These are phyloP conservation scores for cat (Felis catus) DNA, from an alignment of 2,113 vertebrate genomes.

Conservation along the genomic window DNA sequence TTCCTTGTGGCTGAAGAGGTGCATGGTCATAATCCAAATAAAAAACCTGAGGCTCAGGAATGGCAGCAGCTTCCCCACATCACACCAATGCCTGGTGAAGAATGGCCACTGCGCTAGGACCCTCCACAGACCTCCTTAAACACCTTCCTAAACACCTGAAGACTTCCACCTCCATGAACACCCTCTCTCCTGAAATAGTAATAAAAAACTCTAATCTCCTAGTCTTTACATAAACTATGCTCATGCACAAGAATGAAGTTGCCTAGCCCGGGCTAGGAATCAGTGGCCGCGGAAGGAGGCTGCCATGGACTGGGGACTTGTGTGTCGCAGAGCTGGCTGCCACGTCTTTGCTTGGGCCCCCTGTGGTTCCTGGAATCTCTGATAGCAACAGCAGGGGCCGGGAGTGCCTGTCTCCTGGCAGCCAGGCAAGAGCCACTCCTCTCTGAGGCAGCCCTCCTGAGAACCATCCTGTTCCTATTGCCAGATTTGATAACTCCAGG, in stretches of 20 bases:
- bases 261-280: not conserved
- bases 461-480: not conserved
- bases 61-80: not conserved
- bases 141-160: not conserved
- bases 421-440: not conserved
- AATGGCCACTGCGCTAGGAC: not conserved
- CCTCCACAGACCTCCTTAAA: not conserved
- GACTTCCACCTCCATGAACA: not conserved
- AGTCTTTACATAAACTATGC: not conserved
- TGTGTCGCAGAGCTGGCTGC: no score
- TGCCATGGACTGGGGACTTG: not conserved
- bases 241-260: not conserved
- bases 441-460: not conserved
- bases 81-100: not conserved
- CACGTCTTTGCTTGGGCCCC: not conserved
- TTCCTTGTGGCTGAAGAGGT: not conserved
- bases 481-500: conserved; percentile 5
- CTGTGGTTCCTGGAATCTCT: not conserved
- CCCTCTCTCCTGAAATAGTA: not conserved
- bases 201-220: not conserved
- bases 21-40: not conserved
- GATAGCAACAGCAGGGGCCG: not conserved
- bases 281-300: not conserved
- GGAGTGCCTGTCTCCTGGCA: conserved; percentile 25
- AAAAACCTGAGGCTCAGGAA: not conserved